Conservation (phyloP, 2,888 invertebrate genomes). For the Scaeva pyrastri region DNA sequence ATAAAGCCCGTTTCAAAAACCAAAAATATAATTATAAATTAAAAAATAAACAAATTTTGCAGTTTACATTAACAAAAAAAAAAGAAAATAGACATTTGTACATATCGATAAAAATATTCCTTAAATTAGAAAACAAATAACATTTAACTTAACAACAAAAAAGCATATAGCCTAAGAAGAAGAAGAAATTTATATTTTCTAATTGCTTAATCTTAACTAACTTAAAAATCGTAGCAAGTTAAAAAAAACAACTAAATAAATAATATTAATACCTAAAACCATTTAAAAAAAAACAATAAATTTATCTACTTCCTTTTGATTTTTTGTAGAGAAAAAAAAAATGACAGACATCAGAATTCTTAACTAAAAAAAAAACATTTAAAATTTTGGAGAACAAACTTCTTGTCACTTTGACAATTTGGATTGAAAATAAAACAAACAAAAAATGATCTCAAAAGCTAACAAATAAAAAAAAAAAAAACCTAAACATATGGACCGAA, state of each 20-base stretch:
- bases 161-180: conserved; percentile 66
- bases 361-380: conserved; percentile 34
- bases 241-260: conserved; percentile 46
- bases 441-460: conserved; percentile 40
- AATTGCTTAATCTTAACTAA: conserved; percentile 76
- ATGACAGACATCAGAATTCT: background rate
- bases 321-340: conserved; percentile 47
- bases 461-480: too few relatives aligned
- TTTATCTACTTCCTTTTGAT: conserved; percentile 47
- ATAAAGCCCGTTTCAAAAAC: conserved; percentile 20
- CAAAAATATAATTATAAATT: background rate
- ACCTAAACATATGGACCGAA: conserved; percentile 62
- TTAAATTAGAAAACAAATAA: conserved; percentile 48
- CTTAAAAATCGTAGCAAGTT: conserved; percentile 55
- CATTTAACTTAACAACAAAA: background rate
- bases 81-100: conserved; percentile 69
- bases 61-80: conserved; percentile 47
- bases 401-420: conserved; percentile 37
- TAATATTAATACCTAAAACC: conserved; percentile 27
- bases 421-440: conserved; percentile 33
- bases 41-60: conserved; percentile 37
- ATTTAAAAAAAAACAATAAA: conserved; percentile 32
- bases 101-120: conserved; percentile 66
- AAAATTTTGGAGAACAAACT: conserved; percentile 7
- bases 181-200: conserved; percentile 77